A percentile compares a stretch with the other conserved stretches of the same genome.
Conservation (phyloP, 2,797 vertebrate genomes). For the Zenarchopterus dispar region DNA sequence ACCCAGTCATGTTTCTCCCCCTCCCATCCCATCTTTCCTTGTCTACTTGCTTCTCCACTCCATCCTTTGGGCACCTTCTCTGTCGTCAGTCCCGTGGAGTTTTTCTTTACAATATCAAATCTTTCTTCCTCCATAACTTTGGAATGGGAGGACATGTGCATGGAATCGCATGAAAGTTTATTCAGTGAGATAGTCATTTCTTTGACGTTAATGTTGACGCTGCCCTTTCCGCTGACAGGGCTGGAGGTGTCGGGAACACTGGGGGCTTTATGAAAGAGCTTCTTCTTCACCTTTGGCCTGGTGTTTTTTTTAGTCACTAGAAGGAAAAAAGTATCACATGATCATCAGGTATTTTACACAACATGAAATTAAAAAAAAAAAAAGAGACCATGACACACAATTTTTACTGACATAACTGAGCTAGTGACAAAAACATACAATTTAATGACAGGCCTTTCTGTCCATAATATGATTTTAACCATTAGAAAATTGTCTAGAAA, state of each 20-base stretch:
- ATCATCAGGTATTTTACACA: background rate
- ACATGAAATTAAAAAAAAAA: background rate
- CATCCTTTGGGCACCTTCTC: constrained; percentile 7
- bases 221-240: background rate
- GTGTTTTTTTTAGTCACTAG: background rate
- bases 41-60: background rate
- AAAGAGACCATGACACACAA: background rate
- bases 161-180: constrained; percentile 17
- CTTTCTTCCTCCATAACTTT: background rate
- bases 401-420: no score
- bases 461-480: no score
- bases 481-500: no score
- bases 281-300: constrained; percentile 6
- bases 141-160: background rate
- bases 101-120: background rate
- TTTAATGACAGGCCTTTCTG: no score
- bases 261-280: background rate
- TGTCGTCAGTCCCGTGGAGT: background rate
- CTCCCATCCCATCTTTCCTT: background rate
- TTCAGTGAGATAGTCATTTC: constrained; percentile 14
- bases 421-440: no score
- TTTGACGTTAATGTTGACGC: background rate
- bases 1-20: accelerated
- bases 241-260: constrained; percentile 1
- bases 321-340: background rate